Evolutionary conservation across 2,113 vertebrate species (phyloP).

Genomic region (Marmota monax): DNA sequence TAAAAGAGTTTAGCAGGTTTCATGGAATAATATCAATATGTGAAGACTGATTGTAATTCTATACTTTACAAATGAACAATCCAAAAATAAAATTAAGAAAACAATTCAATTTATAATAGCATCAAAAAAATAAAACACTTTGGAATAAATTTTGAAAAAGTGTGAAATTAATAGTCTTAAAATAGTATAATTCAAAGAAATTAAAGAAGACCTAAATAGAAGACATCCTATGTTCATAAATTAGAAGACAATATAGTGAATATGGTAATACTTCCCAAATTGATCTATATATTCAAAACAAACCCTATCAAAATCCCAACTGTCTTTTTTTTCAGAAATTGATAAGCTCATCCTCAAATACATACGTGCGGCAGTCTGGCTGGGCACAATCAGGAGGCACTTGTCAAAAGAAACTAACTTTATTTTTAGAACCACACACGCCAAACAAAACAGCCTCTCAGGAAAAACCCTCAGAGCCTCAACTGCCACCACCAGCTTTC

Average conservation of each 20-base stretch:
- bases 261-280: neutral
- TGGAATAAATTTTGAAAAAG: conserved; percentile 4
- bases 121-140: neutral
- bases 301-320: neutral
- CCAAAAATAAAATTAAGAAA: conserved; percentile 32
- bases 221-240: neutral
- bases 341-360: neutral
- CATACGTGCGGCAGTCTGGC: too few species aligned
- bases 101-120: neutral
- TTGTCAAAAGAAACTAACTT: too few species aligned
- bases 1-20: neutral
- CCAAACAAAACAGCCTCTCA: too few species aligned
- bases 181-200: neutral
- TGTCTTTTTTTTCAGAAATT: neutral
- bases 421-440: too few species aligned
- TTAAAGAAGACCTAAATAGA: neutral
- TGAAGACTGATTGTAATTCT: neutral
- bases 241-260: conserved; percentile 8
- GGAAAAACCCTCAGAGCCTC: too few species aligned
- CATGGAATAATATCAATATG: neutral
- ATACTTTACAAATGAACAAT: conserved; percentile 12
- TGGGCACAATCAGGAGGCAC: too few species aligned
- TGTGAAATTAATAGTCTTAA: neutral
- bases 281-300: conserved; percentile 5
- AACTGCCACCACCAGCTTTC: too few species aligned